Evolutionary conservation across 1,140 invertebrate genomes (phyloP).

Genomic region (Sycobia sp.): DNA sequence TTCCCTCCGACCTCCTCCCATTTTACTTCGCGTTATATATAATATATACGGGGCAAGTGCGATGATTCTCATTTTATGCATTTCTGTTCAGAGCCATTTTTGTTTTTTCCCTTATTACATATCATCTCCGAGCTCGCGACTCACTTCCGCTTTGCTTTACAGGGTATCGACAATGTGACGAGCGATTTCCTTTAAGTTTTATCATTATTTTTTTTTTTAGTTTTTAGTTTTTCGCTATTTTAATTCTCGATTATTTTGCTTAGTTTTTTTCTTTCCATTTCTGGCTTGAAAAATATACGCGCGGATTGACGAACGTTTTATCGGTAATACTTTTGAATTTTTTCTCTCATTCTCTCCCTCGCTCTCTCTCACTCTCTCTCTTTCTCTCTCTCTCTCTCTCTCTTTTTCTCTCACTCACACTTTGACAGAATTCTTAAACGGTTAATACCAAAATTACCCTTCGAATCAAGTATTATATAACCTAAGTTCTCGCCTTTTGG

Average conservation of each 20-base stretch:
- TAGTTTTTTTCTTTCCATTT: constrained; percentile 2
- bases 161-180: constrained; percentile 38
- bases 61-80: constrained; percentile 26
- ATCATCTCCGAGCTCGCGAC: constrained; percentile 22
- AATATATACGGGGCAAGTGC: too few relatives aligned
- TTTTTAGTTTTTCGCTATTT: constrained; percentile 10
- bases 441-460: constrained; percentile 28
- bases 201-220: constrained; percentile 1
- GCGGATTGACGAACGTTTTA: constrained; percentile 21
- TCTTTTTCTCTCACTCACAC: not conserved
- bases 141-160: constrained; percentile 25
- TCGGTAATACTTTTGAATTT: constrained; percentile 33
- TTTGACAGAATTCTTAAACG: constrained; percentile 3
- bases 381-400: not conserved
- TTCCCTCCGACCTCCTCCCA: too few relatives aligned
- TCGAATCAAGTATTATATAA: constrained; percentile 28
- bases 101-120: constrained; percentile 29
- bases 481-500: constrained; percentile 31
- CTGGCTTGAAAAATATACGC: constrained; percentile 34
- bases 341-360: not conserved
- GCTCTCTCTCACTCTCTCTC: not conserved
- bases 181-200: constrained; percentile 33
- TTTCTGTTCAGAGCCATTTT: constrained; percentile 10
- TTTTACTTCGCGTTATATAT: too few relatives aligned
- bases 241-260: too few relatives aligned